Percentiles rank a stretch among this genome's conserved stretches.
These are phyloP conservation scores for Hemiscyllium ocellatum DNA, from an alignment of 2,113 vertebrate species.

Conservation along the genomic window DNA sequence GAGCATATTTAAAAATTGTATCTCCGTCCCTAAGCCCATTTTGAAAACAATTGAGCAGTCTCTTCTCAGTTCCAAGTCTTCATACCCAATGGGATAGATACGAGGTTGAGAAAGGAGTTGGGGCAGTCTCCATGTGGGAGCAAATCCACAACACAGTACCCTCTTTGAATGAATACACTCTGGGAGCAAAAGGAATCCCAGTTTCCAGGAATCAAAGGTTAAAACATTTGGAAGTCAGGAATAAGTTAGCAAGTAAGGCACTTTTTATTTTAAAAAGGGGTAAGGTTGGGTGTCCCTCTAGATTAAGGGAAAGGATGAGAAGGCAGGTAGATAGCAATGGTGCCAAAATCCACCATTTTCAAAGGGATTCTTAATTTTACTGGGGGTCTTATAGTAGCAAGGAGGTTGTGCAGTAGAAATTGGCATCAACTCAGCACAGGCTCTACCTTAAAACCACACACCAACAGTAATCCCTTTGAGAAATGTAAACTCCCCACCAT, in stretches of 20 bases:
- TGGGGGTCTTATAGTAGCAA: not conserved
- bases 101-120: not conserved
- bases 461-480: not conserved
- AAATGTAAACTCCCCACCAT: not conserved
- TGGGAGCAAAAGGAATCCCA: not conserved
- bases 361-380: not conserved
- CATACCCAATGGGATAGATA: not conserved
- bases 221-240: not conserved
- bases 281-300: no score
- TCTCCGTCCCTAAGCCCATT: not conserved
- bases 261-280: not conserved
- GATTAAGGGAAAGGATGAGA: not conserved
- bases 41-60: not conserved
- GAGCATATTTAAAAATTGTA: not conserved
- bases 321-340: not conserved
- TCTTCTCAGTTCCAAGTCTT: not conserved
- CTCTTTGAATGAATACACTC: not conserved
- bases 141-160: not conserved
- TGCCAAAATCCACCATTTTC: not conserved
- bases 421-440: no score
- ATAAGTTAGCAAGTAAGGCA: not conserved
- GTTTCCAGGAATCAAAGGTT: not conserved
- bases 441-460: not conserved
- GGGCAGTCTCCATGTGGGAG: not conserved
- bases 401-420: not conserved